A percentile compares a stretch with the other conserved stretches of the same genome.
phyloP scores from a whole-genome alignment of 2,113 vertebrate species.

The Pterocles orientalis region DNA sequence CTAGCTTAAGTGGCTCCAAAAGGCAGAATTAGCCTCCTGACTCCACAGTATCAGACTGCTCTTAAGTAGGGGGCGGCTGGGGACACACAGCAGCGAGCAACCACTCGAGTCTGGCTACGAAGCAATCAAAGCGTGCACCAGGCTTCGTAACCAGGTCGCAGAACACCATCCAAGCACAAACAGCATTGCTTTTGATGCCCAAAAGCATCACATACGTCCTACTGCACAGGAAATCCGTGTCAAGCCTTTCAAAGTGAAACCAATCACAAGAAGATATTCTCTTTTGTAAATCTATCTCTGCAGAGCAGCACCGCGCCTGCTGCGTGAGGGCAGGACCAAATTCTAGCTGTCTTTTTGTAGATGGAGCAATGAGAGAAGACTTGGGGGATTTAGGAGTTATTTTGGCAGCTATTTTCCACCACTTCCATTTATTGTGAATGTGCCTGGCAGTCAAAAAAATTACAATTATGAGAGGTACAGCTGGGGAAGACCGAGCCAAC shows the following conservation, averaged over 20 bases:
- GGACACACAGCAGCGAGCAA: not conserved
- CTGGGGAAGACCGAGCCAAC: not conserved
- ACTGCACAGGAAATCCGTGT: not conserved
- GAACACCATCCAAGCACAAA: not conserved
- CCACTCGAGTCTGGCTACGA: not conserved
- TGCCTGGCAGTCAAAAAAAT: not conserved
- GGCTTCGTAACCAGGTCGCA: not conserved
- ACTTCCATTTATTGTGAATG: not conserved
- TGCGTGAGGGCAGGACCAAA: not conserved
- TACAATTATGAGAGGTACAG: not conserved
- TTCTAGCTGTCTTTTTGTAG: not conserved
- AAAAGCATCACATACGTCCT: accelerated
- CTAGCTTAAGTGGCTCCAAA: not conserved
- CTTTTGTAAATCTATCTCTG: not conserved
- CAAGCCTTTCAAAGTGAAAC: not conserved
- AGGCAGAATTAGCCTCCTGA: not conserved
- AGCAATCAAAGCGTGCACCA: accelerated
- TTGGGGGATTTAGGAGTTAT: not conserved
- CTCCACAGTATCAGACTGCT: not conserved
- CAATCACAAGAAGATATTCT: not conserved
- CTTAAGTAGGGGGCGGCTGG: not conserved
- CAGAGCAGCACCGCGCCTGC: not conserved
- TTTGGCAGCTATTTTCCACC: not conserved
- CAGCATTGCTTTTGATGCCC: not conserved
- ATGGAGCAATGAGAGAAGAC: not conserved